Base-by-base conservation (phyloP, 2,797 vertebrate genomes). In the Tapera naevia region DNA sequence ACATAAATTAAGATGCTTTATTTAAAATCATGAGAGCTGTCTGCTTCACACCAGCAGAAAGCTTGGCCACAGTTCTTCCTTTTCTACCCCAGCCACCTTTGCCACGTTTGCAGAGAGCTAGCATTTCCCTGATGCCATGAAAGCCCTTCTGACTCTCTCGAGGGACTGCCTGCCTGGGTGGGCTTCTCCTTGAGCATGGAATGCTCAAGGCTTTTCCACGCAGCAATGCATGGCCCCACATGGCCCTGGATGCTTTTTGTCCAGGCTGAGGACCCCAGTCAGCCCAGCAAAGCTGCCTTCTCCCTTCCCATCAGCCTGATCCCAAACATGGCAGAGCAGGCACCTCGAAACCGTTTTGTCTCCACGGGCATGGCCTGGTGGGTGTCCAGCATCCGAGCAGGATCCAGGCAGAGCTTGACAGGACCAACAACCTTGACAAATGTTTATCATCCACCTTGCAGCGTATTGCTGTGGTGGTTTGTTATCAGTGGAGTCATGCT, bases 391-490 rank as follows among this genome's bases (percentile, higher is more conserved):
- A 22, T 46, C 45, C 10, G 46, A 23, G 22, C 22, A 24, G 46
- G 22, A 23, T 21, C 46, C 22, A 24, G 25, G 45, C 58, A 67
- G 57, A 50, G 70, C 27, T 7, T 30, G 23, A 17, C 7, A 10
- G 58, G 53, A 18, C 56, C 41, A 11, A 22, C 7, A 5, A 56
- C 73, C 39, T 17, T 2, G 18, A 32, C 0, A 0, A 65, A 43
- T 3, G 2, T 2, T 0, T 30, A 17, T 57, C 61, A 60, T 25
- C 30, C 39, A n/a, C 51, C n/a, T 62, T 7, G 1, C 69, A 19
- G 57, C 1, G 0, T 74, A 23, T 10, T 2, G 0, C 19, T 33
- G 57, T 13, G 46, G 60, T 18, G 33, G 57, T 65, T 91, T n/a
- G 41, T 18, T 83, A 85, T 48, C 54, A 51, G 73, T 1, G 0